Percentiles rank a stretch among this genome's conserved stretches.
Conservation (phyloP, 1,140 invertebrate species). For the Musca vetustissima region DNA sequence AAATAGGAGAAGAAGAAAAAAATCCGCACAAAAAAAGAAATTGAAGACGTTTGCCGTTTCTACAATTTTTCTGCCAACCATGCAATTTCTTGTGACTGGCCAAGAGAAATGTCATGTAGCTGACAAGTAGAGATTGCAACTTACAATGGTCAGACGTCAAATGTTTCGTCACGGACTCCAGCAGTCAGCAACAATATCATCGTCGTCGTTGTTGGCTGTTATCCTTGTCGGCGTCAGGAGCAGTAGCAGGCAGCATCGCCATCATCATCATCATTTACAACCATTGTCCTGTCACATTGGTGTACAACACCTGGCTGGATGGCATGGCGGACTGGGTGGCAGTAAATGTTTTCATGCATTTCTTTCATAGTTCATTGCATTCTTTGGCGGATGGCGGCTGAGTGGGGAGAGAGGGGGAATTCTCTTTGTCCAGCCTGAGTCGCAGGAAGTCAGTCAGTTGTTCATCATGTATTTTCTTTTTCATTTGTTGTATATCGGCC, state of each 20-base stretch:
- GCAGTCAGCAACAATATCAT: conserved; percentile 6
- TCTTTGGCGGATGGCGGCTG: neutral
- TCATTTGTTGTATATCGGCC: too few relatives aligned
- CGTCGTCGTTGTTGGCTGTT: too few relatives aligned
- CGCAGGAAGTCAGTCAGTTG: too few relatives aligned
- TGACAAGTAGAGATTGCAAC: conserved; percentile 3
- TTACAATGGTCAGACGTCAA: conserved; percentile 1
- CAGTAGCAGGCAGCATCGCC: too few relatives aligned
- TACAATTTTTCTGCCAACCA: too few relatives aligned
- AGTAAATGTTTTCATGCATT: neutral
- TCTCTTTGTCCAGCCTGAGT: too few relatives aligned
- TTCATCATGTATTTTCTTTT: too few relatives aligned
- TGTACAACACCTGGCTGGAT: neutral
- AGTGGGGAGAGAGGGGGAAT: neutral
- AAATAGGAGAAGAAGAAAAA: too few relatives aligned
- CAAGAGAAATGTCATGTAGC: conserved; percentile 5
- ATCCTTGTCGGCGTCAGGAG: too few relatives aligned
- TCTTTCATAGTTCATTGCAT: neutral
- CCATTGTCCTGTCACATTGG: neutral
- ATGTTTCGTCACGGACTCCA: neutral
- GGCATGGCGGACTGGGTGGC: neutral
- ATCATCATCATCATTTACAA: conserved; percentile 14
- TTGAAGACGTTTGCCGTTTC: too few relatives aligned
- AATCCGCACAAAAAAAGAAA: too few relatives aligned
- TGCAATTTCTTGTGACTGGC: neutral